Percentiles rank a stretch among this genome's conserved stretches.
These are phyloP conservation scores for Copsychus sechellarum DNA, from an alignment of 2,113 vertebrate genomes.

Conservation along the genomic window DNA sequence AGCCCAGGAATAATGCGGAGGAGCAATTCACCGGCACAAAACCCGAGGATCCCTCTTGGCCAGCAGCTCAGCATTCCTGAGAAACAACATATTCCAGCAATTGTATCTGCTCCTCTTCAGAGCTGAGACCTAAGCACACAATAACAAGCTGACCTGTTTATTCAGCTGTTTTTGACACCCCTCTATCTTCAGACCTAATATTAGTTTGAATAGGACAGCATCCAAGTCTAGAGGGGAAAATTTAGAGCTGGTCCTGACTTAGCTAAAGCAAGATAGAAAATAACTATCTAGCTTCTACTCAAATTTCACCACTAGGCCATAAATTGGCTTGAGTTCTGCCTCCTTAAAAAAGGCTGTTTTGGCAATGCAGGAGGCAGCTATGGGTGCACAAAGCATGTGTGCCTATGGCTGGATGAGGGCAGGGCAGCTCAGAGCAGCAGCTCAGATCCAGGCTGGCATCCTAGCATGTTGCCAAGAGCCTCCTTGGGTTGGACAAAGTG, in stretches of 20 bases:
- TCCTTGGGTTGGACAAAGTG: background rate
- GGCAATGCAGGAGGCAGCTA: background rate
- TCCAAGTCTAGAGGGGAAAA: slow-evolving; percentile 34
- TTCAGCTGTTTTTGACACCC: slow-evolving; percentile 58
- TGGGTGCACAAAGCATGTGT: accelerated
- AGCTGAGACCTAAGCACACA: background rate
- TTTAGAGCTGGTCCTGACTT: slow-evolving; percentile 17
- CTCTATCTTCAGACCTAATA: slow-evolving; percentile 50
- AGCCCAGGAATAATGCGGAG: background rate
- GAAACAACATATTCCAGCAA: slow-evolving; percentile 10
- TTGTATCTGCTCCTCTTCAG: slow-evolving; percentile 26
- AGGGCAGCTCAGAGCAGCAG: background rate
- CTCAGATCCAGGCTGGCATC: slow-evolving; percentile 2
- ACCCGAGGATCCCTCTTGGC: background rate
- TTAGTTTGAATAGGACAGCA: slow-evolving; percentile 44
- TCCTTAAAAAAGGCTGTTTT: background rate
- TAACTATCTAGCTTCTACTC: slow-evolving; percentile 5
- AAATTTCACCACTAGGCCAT: background rate
- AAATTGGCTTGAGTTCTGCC: background rate
- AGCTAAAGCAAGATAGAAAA: slow-evolving; percentile 15
- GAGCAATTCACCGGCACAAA: background rate
- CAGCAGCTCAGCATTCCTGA: slow-evolving; percentile 38
- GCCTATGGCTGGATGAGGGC: background rate
- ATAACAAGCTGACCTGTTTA: slow-evolving; percentile 42
- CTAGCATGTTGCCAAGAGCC: background rate